Conservation (phyloP, 2,797 vertebrate species). For the Falco naumanni region DNA sequence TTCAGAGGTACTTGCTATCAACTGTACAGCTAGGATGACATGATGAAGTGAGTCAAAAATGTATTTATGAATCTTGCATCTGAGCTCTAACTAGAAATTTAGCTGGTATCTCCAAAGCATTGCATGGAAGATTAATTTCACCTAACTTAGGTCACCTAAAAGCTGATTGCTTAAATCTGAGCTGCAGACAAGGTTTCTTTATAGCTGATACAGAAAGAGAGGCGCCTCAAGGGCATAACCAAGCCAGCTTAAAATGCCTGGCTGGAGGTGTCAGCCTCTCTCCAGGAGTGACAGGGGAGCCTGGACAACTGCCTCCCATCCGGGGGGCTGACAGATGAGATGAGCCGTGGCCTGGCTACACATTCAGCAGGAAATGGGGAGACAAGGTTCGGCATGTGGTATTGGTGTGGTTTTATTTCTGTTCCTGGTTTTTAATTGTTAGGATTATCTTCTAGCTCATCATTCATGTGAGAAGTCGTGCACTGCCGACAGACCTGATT, state of each 20-base stretch:
- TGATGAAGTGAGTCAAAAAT: background rate
- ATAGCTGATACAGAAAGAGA: background rate
- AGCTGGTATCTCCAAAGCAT: background rate
- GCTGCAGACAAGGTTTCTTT: background rate
- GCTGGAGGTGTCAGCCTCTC: conserved; percentile 6
- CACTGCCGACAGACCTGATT: background rate
- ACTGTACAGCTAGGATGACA: background rate
- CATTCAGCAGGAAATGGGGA: background rate
- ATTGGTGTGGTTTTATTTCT: background rate
- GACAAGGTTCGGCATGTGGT: background rate
- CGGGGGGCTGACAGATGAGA: background rate
- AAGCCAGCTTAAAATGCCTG: background rate
- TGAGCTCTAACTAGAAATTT: background rate
- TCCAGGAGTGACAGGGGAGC: conserved; percentile 20
- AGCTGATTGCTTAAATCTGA: background rate
- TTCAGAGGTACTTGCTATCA: background rate
- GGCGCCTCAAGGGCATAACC: background rate
- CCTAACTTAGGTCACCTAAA: background rate
- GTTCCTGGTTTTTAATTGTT: background rate
- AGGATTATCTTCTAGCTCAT: background rate
- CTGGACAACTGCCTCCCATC: background rate
- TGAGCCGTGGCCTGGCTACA: background rate
- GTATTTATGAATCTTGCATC: background rate
- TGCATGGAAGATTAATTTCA: background rate
- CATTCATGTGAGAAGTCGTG: background rate